Conservation (phyloP, 2,888 invertebrate species). For the Teleogryllus oceanicus region DNA sequence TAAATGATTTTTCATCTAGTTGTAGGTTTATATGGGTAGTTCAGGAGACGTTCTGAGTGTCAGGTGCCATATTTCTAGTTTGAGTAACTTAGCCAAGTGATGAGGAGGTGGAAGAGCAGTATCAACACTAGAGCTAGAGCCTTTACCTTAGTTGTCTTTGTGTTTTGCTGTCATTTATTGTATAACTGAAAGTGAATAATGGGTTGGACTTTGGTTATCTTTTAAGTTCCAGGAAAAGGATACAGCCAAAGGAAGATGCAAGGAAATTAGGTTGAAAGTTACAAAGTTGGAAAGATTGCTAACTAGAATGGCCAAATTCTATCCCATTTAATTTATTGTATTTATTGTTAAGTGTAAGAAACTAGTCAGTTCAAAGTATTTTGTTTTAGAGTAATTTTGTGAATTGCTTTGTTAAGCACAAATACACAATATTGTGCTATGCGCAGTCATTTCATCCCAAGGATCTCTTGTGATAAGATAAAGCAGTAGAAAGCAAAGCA, state of each 20-base stretch:
- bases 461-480: conserved; percentile 37
- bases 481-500: conserved; percentile 22
- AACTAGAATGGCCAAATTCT: conserved; percentile 41
- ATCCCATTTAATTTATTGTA: conserved; percentile 40
- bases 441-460: conserved; percentile 40
- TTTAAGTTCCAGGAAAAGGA: conserved; percentile 37
- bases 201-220: conserved; percentile 43
- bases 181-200: conserved; percentile 38
- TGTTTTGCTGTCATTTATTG: conserved; percentile 39
- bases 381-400: conserved; percentile 37
- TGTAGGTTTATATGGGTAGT: conserved; percentile 40
- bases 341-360: conserved; percentile 39
- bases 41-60: conserved; percentile 39
- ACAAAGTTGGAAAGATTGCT: conserved; percentile 38
- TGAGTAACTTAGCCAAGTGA: conserved; percentile 37
- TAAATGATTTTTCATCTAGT: conserved; percentile 40
- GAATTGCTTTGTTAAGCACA: conserved; percentile 38
- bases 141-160: conserved; percentile 40
- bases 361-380: conserved; percentile 38
- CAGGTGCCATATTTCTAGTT: conserved; percentile 39
- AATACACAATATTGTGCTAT: conserved; percentile 35
- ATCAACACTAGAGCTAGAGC: conserved; percentile 36
- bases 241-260: conserved; percentile 36
- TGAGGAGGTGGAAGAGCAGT: conserved; percentile 33
- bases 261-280: conserved; percentile 38